A percentile compares a stretch with the other conserved stretches of the same genome.
phyloP scores from a whole-genome alignment of 2,113 vertebrate species.

The Phylloscopus whistleri region DNA sequence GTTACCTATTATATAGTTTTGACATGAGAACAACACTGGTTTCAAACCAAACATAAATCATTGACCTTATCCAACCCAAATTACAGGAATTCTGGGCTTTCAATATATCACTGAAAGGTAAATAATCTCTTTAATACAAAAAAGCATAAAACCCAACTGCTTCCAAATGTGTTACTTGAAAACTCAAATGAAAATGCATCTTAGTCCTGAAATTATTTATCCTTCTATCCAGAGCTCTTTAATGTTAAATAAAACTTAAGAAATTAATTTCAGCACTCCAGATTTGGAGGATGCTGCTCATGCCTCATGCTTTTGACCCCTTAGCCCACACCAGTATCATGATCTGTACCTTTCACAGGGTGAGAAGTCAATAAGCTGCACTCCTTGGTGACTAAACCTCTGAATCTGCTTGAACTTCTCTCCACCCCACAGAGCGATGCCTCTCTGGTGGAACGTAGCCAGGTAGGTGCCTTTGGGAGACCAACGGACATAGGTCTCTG shows the following conservation, averaged over 20 bases:
- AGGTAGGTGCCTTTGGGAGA: constrained; percentile 96
- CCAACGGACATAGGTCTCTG: constrained; percentile 97
- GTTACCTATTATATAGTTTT: neutral
- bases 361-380: constrained; percentile 97
- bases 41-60: accelerated
- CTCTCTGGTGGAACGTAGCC: constrained; percentile 94
- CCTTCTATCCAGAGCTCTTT: neutral
- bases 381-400: constrained; percentile 94
- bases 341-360: constrained; percentile 90
- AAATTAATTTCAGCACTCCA: neutral
- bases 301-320: neutral
- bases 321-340: neutral
- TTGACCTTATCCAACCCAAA: neutral
- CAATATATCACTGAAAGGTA: neutral
- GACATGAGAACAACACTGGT: neutral
- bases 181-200: neutral
- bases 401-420: constrained; percentile 99
- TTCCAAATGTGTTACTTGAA: neutral
- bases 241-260: neutral
- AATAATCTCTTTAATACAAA: neutral
- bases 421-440: constrained; percentile 97
- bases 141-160: neutral
- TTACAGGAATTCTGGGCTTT: neutral
- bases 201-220: neutral
- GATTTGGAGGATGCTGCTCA: neutral